These are phyloP conservation scores for Drosophila eugracilis DNA, from an alignment of 1,140 invertebrate species.

Conservation along the genomic window DNA sequence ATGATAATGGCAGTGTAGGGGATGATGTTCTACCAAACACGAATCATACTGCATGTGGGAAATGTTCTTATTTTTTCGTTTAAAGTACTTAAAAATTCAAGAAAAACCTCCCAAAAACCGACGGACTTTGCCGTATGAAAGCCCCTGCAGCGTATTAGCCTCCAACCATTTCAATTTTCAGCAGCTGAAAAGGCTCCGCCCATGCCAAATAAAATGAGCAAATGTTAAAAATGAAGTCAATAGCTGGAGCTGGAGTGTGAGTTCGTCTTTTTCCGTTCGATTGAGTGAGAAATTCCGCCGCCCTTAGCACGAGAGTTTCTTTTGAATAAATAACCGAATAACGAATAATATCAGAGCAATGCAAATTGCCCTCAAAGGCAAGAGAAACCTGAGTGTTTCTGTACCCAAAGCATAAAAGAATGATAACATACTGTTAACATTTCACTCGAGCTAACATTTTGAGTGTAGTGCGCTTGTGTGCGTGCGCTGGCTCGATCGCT, in stretches of 20 bases:
- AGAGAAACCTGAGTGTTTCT: conserved; percentile 2
- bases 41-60: background rate
- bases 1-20: no score
- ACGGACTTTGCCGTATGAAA: conserved; percentile 13
- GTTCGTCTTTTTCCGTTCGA: conserved; percentile 1
- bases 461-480: conserved; percentile 11
- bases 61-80: no score
- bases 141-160: conserved; percentile 9
- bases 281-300: conserved; percentile 45
- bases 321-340: conserved; percentile 75
- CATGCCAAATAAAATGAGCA: conserved; percentile 70
- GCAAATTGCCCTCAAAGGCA: conserved; percentile 48
- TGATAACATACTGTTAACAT: conserved; percentile 29
- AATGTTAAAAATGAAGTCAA: conserved; percentile 79
- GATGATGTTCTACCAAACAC: background rate
- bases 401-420: conserved; percentile 28
- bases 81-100: background rate
- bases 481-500: conserved; percentile 32
- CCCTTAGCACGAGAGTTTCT: conserved; percentile 48
- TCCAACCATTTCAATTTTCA: conserved; percentile 52
- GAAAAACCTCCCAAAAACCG: conserved; percentile 11
- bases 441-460: conserved; percentile 25
- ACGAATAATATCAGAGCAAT: conserved; percentile 82
- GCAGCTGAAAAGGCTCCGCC: conserved; percentile 55
- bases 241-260: conserved; percentile 16